These are phyloP conservation scores for Sycobia sp. DNA, from an alignment of 1,140 invertebrate species.

Conservation along the genomic window DNA sequence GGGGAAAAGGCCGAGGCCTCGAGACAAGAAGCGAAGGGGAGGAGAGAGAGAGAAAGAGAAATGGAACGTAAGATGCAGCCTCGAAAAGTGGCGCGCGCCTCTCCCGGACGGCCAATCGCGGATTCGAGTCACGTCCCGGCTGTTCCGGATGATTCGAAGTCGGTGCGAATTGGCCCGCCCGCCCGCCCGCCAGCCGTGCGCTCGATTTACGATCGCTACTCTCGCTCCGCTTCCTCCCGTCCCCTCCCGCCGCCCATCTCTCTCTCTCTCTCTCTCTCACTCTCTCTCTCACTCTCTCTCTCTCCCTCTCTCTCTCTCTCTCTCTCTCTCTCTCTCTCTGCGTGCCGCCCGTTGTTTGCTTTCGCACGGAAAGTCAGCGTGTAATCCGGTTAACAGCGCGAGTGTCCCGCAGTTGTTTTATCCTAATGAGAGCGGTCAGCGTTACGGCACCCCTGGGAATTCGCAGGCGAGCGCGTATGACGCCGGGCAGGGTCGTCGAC, in stretches of 20 bases:
- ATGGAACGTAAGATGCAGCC: no score
- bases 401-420: conserved; percentile 51
- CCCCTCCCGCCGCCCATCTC: no score
- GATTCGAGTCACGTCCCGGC: conserved; percentile 26
- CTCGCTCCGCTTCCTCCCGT: no score
- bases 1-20: not conserved
- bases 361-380: conserved; percentile 39
- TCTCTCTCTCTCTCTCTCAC: no score
- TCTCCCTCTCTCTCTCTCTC: not conserved
- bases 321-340: not conserved
- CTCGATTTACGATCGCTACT: conserved; percentile 40
- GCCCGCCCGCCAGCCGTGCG: no score
- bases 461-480: conserved; percentile 6
- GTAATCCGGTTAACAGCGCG: conserved; percentile 51
- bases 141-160: conserved; percentile 28
- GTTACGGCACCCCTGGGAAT: conserved; percentile 55
- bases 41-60: not conserved
- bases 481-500: not conserved
- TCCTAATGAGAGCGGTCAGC: conserved; percentile 55
- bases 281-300: no score
- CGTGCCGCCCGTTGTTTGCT: conserved; percentile 35
- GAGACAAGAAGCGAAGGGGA: not conserved
- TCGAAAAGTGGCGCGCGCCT: conserved; percentile 25
- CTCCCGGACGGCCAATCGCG: conserved; percentile 8
- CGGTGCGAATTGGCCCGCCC: conserved; percentile 23